phyloP scores from a whole-genome alignment of 2,113 vertebrate genomes.

The Gnathonemus echidnorhynchus region DNA sequence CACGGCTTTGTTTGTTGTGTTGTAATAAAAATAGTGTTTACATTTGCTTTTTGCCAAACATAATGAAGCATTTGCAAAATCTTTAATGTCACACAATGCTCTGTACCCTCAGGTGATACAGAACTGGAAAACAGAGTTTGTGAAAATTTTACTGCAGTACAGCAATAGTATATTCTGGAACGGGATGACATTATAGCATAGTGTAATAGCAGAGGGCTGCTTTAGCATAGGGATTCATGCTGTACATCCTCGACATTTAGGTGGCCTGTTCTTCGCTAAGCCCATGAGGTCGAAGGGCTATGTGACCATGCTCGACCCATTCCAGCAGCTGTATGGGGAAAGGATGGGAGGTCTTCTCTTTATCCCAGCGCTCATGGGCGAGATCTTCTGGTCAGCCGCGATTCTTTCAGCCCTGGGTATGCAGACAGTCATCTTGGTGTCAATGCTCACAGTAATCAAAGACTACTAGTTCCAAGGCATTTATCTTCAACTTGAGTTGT shows the following conservation, averaged over 20 bases:
- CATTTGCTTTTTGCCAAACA: neutral
- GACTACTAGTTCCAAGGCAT: neutral
- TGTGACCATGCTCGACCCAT: constrained; percentile 96
- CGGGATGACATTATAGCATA: neutral
- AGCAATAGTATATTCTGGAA: neutral
- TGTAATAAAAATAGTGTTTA: neutral
- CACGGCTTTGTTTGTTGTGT: neutral
- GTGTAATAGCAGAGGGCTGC: neutral
- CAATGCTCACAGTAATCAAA: neutral
- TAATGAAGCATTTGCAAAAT: neutral
- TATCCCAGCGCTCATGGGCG: constrained; percentile 92
- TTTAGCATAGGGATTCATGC: neutral
- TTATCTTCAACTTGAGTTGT: neutral
- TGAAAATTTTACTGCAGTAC: neutral
- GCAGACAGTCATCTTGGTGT: constrained; percentile 18
- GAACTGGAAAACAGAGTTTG: neutral
- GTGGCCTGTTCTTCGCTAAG: constrained; percentile 95
- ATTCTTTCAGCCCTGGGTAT: constrained; percentile 93
- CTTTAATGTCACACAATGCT: neutral
- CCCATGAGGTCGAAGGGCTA: constrained; percentile 93
- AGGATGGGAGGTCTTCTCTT: constrained; percentile 94
- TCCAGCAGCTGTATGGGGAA: constrained; percentile 91
- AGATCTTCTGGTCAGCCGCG: constrained; percentile 98
- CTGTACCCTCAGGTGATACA: neutral
- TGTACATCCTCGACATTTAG: constrained; percentile 50